Conservation (phyloP, 2,888 invertebrate genomes). For the Antheraea assamensis region DNA sequence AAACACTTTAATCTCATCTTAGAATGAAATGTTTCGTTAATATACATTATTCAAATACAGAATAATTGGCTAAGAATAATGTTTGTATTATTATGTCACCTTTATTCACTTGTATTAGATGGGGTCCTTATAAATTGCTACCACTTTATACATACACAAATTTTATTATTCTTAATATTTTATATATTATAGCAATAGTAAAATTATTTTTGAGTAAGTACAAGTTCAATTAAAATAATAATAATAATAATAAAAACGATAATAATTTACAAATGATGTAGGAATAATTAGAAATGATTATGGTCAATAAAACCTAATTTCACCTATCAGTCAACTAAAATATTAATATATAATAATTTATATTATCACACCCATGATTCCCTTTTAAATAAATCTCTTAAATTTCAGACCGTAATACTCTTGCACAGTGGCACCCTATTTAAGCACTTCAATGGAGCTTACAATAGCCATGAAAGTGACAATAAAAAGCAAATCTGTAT, state of each 20-base stretch:
- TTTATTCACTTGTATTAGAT: not conserved
- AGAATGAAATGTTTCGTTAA: not conserved
- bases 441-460: not conserved
- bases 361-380: constrained; percentile 19
- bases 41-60: not conserved
- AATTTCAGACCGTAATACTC: constrained; percentile 25
- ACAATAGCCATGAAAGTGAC: not conserved
- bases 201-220: not conserved
- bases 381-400: constrained; percentile 30
- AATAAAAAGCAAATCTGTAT: not conserved
- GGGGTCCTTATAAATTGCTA: not conserved
- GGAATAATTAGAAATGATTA: constrained; percentile 9
- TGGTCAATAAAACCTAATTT: constrained; percentile 11
- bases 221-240: not conserved
- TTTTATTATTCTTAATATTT: not conserved
- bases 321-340: constrained; percentile 13
- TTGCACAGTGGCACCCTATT: not conserved
- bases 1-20: not conserved
- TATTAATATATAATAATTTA: constrained; percentile 11
- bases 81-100: not conserved
- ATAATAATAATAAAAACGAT: not conserved
- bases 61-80: not conserved
- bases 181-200: not conserved
- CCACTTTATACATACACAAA: constrained; percentile 5
- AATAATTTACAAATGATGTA: not conserved